Conservation (phyloP, 2,797 vertebrate genomes). For the Salmo trutta region DNA sequence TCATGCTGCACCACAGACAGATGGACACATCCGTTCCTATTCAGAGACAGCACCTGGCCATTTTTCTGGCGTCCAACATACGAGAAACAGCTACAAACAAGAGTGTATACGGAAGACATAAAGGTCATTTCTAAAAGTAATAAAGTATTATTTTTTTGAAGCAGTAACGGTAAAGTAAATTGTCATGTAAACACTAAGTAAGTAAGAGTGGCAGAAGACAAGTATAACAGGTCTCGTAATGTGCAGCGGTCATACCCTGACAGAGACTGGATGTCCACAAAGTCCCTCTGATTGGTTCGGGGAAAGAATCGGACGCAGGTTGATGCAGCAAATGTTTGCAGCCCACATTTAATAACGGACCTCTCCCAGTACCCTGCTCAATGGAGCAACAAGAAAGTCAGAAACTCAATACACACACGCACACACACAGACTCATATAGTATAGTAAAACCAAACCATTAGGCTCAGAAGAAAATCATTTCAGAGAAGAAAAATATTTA, state of each 20-base stretch:
- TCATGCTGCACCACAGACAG: slow-evolving; percentile 67
- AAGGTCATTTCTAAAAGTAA: neutral
- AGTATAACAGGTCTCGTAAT: neutral
- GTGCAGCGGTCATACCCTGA: slow-evolving; percentile 54
- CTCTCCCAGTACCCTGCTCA: slow-evolving; percentile 53
- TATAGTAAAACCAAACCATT: neutral
- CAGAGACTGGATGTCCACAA: slow-evolving; percentile 61
- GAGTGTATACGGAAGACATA: neutral
- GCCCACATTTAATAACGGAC: slow-evolving; percentile 10
- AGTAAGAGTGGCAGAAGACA: neutral
- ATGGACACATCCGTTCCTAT: slow-evolving; percentile 57
- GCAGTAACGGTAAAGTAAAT: neutral
- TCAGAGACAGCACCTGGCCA: slow-evolving; percentile 58
- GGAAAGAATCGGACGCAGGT: slow-evolving; percentile 72
- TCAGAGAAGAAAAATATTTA: slow-evolving; percentile 36
- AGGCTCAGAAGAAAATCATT: neutral
- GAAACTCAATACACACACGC: neutral
- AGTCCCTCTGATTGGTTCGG: slow-evolving; percentile 46
- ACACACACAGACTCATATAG: too few relatives aligned
- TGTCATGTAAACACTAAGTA: neutral
- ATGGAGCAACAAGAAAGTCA: neutral
- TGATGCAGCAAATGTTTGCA: slow-evolving; percentile 54
- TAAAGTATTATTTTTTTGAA: neutral
- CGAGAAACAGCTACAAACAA: slow-evolving; percentile 64
- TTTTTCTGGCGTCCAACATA: slow-evolving; percentile 58